Base-by-base conservation (phyloP, 1,140 invertebrate species). In the Papilio dardanus region DNA sequence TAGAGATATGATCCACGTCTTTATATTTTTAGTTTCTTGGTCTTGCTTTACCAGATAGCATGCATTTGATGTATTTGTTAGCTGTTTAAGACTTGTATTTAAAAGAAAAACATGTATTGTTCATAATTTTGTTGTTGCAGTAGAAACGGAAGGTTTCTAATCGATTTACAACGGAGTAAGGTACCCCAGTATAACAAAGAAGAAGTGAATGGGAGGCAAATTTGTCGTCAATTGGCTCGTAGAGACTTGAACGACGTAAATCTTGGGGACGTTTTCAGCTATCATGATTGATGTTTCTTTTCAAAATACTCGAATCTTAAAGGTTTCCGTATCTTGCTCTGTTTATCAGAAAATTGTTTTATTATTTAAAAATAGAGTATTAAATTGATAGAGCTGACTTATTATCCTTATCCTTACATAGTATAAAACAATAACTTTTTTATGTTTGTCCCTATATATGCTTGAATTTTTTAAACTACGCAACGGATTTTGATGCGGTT, bases 271-370 rank as follows among this genome's bases (percentile, higher is more conserved):
- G 21, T 24, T 62, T 10, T 28, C 24, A 28, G 12, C 10, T 10
- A 28, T 62, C 54, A 62, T 62, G 24, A 62, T 62, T 62, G 54
- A 62, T 62, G 54, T 28, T 30, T 24, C 54, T 62, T 62, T 62
- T 28, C 54, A 62, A 14, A 62, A 62, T 54, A 24, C 50, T 54
- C 8, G 14, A 54, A 54, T n/a, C 3, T 62, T 12, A 14, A 28
- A 28, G 24, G 54, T 62, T 62, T 62, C 10, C 30, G 54, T 21
- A 62, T 62, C 12, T 54, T 24, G 50, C 21, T 24, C 19, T 8
- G 54, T 62, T 62, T 62, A 28, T 62, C 30, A 62, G 10, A 62
- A 28, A 58, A 58, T 28, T 28, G 7, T 62, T 62, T 28, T 30
- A 14, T 46, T 6, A n/a, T n/a, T n/a, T n/a, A n/a, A n/a, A n/a